Conservation (phyloP, 1,140 invertebrate species). For the Drosophila kurseongensis region DNA sequence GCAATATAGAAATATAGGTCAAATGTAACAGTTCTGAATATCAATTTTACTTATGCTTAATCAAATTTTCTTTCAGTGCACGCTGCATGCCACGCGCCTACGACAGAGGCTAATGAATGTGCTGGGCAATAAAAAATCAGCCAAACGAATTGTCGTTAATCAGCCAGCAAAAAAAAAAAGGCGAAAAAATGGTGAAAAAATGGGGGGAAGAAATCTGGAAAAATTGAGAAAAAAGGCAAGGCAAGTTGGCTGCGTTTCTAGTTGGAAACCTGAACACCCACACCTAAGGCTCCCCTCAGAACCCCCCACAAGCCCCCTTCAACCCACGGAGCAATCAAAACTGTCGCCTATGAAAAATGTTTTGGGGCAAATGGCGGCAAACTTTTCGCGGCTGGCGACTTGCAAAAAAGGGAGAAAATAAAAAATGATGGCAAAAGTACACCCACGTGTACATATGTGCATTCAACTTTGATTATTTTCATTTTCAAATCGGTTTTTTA, state of each 20-base stretch:
- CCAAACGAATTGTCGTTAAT: slow-evolving; percentile 82
- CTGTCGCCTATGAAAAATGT: slow-evolving; percentile 81
- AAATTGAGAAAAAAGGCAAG: not conserved
- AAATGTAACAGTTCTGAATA: no score
- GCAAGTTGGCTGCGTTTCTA: slow-evolving; percentile 19
- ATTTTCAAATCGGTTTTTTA: slow-evolving; percentile 28
- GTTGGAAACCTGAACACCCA: slow-evolving; percentile 33
- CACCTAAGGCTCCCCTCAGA: slow-evolving; percentile 10
- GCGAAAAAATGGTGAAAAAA: slow-evolving; percentile 16
- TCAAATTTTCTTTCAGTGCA: slow-evolving; percentile 7
- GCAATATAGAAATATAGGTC: no score
- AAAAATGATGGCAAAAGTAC: slow-evolving; percentile 22
- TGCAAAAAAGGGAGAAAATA: slow-evolving; percentile 12
- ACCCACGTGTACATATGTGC: slow-evolving; percentile 16
- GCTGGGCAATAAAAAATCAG: slow-evolving; percentile 78
- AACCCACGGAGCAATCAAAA: slow-evolving; percentile 65
- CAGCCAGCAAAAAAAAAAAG: slow-evolving; percentile 56
- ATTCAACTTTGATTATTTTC: slow-evolving; percentile 30
- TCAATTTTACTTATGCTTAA: not conserved
- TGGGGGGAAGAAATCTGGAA: slow-evolving; percentile 3
- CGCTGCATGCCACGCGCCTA: slow-evolving; percentile 70
- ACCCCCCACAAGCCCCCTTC: slow-evolving; percentile 14
- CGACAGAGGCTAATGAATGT: slow-evolving; percentile 78
- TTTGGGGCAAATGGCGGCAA: slow-evolving; percentile 71
- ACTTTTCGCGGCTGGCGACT: slow-evolving; percentile 34